Evolutionary conservation across 2,113 vertebrate genomes (phyloP), one percentile per base, ranked within the genome.

Genomic region (Scartelaos histophorus): DNA sequence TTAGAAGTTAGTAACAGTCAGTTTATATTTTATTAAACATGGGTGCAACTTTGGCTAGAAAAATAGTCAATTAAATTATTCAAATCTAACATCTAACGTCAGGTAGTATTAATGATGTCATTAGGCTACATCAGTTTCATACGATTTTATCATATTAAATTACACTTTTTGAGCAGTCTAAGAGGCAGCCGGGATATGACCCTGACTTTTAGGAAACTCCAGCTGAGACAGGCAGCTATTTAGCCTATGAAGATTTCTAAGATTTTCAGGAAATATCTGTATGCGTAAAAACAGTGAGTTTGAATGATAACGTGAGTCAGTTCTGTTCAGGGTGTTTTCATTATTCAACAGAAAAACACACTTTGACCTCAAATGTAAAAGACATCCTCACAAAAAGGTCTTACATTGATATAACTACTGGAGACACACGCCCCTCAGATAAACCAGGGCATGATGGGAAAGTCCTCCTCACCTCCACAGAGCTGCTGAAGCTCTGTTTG

Each of bases 251-350:
- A 58, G 22, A 58, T 15, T 19, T 6, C 13, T 16, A 51, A 51
- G 49, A 51, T 15, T 24, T 58, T 58, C 56, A 58, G 56, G 56
- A 58, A 58, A 58, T 78, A 82, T 85, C 81, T 88, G 76, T 85
- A 83, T 85, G 77, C 60, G 73, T 70, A 84, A 75, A 87, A 91
- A 88, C 83, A 86, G 72, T 67, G 16, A 58, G 47, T 74, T 72
- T 71, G 53, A 69, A 25, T 53, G 65, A n/a, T 56, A 64, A 13
- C 21, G 70, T 69, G 62, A 80, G 72, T 34, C 13, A 29, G 11
- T 57, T 58, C 60, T 53, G 35, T 67, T 74, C 75, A 46, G 80
- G 68, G 78, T 72, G 66, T 69, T 78, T 51, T 76, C 58, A 78
- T 70, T 69, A 76, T 43, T 85, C 80, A 62, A 70, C 75, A 76